These are phyloP conservation scores for Columba livia DNA, from an alignment of 2,113 vertebrate genomes.

Conservation along the genomic window DNA sequence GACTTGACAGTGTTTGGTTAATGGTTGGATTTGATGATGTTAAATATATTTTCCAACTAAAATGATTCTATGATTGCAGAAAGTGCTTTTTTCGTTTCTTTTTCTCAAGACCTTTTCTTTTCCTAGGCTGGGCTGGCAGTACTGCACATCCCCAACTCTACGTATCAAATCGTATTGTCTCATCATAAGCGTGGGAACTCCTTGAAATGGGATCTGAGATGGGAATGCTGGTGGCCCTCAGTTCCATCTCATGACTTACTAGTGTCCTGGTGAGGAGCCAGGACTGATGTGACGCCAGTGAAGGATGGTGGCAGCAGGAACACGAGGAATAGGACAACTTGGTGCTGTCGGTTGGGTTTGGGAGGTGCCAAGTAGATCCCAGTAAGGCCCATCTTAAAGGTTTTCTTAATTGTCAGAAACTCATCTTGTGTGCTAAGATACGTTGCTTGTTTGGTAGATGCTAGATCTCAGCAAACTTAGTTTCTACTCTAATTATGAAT, in stretches of 20 bases:
- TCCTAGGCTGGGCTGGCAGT: background rate
- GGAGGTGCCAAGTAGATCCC: background rate
- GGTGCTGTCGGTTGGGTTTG: background rate
- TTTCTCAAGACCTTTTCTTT: background rate
- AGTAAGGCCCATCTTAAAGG: background rate
- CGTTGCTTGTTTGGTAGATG: background rate
- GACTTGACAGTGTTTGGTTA: too few species aligned
- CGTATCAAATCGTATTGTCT: accelerated
- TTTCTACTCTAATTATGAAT: background rate
- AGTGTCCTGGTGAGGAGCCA: background rate
- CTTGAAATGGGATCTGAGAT: background rate
- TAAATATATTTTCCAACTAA: too few species aligned
- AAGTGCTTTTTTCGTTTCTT: background rate
- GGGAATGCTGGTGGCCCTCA: background rate
- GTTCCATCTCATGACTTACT: background rate
- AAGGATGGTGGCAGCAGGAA: background rate
- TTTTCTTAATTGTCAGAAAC: background rate
- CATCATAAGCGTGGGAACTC: accelerated
- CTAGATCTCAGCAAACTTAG: background rate
- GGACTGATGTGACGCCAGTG: accelerated
- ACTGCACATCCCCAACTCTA: accelerated
- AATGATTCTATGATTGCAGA: background rate
- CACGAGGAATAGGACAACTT: background rate
- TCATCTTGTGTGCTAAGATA: background rate
- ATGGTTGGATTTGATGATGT: too few species aligned